Conservation (phyloP, 2,888 invertebrate species). For the Caenorhabditis sp. region DNA sequence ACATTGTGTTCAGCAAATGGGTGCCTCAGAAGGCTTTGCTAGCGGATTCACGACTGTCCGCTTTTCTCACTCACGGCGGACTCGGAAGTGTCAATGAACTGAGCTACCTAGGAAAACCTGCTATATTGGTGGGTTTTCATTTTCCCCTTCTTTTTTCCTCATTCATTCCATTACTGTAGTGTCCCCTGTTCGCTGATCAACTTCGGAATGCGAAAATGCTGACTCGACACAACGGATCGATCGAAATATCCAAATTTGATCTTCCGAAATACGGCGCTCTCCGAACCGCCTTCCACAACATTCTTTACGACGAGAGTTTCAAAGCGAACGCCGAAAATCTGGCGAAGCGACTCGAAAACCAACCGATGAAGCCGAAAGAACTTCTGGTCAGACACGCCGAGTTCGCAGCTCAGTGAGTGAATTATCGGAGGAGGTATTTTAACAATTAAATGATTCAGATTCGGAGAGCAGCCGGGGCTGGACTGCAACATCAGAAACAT, state of each 20-base stretch:
- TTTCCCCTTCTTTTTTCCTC: not conserved
- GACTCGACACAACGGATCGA: slow-evolving; percentile 45
- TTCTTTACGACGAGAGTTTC: slow-evolving; percentile 25
- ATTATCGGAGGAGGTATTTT: not conserved
- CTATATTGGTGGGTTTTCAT: slow-evolving; percentile 12
- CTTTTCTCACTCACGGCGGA: slow-evolving; percentile 43
- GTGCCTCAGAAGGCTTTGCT: slow-evolving; percentile 67
- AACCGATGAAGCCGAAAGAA: slow-evolving; percentile 40
- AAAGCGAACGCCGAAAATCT: slow-evolving; percentile 21
- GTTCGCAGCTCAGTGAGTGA: slow-evolving; percentile 34
- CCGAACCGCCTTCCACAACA: slow-evolving; percentile 16
- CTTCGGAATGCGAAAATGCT: slow-evolving; percentile 47
- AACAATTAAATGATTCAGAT: slow-evolving; percentile 33
- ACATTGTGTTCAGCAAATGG: slow-evolving; percentile 67
- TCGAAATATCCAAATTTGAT: slow-evolving; percentile 46
- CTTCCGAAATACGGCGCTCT: slow-evolving; percentile 19
- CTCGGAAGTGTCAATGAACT: slow-evolving; percentile 45
- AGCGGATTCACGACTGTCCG: slow-evolving; percentile 35
- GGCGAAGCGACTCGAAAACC: slow-evolving; percentile 26
- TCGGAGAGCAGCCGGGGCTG: slow-evolving; percentile 9
- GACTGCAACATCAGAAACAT: not conserved
- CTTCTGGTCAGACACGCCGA: slow-evolving; percentile 29
- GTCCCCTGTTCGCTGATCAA: slow-evolving; percentile 61
- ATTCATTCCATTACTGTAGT: slow-evolving; percentile 11
- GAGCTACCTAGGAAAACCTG: slow-evolving; percentile 39